Conservation (phyloP, 1,140 invertebrate species). For the Solenopsis invicta region DNA sequence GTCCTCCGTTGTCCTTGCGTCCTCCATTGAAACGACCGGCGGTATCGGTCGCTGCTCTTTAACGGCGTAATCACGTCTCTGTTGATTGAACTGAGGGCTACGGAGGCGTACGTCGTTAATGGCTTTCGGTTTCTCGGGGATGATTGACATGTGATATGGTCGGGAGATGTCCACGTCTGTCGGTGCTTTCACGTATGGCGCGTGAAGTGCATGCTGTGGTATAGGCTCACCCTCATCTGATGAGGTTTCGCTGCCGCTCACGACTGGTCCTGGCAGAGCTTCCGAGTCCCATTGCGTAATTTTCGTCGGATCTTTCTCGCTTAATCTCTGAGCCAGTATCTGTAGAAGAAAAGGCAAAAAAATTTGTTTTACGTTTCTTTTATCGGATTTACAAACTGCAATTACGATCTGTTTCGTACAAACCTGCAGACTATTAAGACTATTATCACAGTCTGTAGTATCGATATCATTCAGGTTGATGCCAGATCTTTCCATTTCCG, state of each 20-base stretch:
- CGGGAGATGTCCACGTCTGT: conserved; percentile 68
- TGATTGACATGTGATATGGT: conserved; percentile 80
- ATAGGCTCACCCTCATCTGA: conserved; percentile 85
- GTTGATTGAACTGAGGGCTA: conserved; percentile 73
- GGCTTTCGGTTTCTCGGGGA: conserved; percentile 72
- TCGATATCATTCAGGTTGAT: conserved; percentile 97
- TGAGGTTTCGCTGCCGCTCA: conserved; percentile 84
- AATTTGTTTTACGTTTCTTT: conserved; percentile 53
- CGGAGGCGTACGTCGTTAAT: conserved; percentile 65
- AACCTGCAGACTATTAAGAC: conserved; percentile 94
- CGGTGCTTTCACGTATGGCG: conserved; percentile 58
- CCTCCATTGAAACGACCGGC: conserved; percentile 33
- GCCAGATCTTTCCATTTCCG: conserved; percentile 96
- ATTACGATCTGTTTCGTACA: conserved; percentile 58
- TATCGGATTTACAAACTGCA: neutral
- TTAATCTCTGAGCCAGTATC: conserved; percentile 93
- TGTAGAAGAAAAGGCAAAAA: conserved; percentile 81
- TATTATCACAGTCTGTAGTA: conserved; percentile 97
- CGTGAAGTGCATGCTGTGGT: conserved; percentile 74
- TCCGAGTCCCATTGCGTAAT: conserved; percentile 89
- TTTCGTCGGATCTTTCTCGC: conserved; percentile 93
- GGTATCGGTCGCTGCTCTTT: conserved; percentile 54
- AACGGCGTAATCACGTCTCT: conserved; percentile 58
- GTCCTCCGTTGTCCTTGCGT: conserved; percentile 59
- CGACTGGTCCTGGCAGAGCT: conserved; percentile 71